Evolutionary conservation across 2,888 invertebrate species (phyloP).

Genomic region (Cheiracanthium punctorium): DNA sequence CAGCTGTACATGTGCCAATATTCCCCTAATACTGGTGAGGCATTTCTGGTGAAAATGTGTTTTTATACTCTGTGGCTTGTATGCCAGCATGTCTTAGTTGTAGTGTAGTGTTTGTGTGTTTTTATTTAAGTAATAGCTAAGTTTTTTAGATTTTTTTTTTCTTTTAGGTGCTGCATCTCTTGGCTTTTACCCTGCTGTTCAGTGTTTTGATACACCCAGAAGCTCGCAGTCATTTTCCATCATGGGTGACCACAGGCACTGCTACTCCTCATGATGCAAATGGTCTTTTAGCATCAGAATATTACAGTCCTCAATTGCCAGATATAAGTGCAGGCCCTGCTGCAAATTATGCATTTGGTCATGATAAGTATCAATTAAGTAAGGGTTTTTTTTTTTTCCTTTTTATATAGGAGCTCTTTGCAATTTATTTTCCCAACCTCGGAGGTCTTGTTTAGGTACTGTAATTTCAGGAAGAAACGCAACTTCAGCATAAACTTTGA

Average conservation of each 20-base stretch:
- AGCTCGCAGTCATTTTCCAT: slow-evolving; percentile 74
- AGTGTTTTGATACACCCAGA: slow-evolving; percentile 85
- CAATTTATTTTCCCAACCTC: too few species aligned
- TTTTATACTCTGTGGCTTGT: too few species aligned
- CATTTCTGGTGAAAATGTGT: too few species aligned
- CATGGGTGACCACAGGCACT: slow-evolving; percentile 55
- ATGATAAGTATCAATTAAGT: slow-evolving; percentile 65
- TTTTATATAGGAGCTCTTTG: neutral
- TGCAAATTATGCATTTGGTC: slow-evolving; percentile 68
- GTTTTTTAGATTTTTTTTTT: too few species aligned
- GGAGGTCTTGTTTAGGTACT: too few species aligned
- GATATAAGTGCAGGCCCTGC: slow-evolving; percentile 67
- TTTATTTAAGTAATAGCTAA: too few species aligned
- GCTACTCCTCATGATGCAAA: slow-evolving; percentile 55
- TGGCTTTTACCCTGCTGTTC: slow-evolving; percentile 85
- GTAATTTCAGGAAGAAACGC: too few species aligned
- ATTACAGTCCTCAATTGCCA: slow-evolving; percentile 64
- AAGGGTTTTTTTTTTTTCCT: slow-evolving; percentile 19
- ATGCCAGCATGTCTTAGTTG: too few species aligned
- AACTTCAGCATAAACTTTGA: too few species aligned
- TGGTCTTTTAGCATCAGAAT: slow-evolving; percentile 49
- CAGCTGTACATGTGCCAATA: too few species aligned
- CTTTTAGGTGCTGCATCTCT: slow-evolving; percentile 84
- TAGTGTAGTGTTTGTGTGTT: too few species aligned
- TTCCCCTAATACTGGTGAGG: too few species aligned